Base-by-base conservation (phyloP, 2,797 vertebrate species). In the Sphenodon punctatus region DNA sequence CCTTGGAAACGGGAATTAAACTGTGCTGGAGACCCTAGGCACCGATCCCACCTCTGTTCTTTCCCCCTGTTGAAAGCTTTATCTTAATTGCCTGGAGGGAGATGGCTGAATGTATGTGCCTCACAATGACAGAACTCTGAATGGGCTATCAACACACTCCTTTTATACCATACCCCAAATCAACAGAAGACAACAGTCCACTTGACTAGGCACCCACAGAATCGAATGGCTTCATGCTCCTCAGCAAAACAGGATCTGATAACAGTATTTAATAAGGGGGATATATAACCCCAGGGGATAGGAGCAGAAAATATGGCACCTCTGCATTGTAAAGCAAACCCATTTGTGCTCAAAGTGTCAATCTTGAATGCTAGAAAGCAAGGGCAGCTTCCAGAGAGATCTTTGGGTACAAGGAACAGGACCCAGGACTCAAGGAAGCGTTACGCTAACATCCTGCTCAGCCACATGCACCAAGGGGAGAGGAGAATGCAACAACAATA, bases 221-320 rank as follows among this genome's bases (percentile, higher is more conserved):
- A 36, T 61, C 51, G 48, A 55, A 41, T 20, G 7, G 3, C 58
- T 27, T 67, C 17, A 1, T 5, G 25, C 25, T 80, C 85, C 82
- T 55, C 53, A 56, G 78, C 1, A 0, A 75, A 89, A 90, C 1
- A 74, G 66, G 64, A 66, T 79, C 85, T 63, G 39, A 78, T 60
- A 58, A 61, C 2, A 20, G 30, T 53, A 45, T 53, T 93, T 73
- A 82, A 66, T 30, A 53, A 85, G 36, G 80, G n/a, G 42, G 56
- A 56, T 39, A 78, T 70, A 83, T 74, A 63, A 87, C 80, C 80
- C 88, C 77, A 0, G 1, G 83, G 78, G 64, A 86, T 20, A 41
- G 30, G 22, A 87, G n/a, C 1, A 16, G 79, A 79, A 85, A 89
- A 82, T 51, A 83, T 12, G 64, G 67, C 65, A 72, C 58, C 79